Percentiles rank a stretch among this genome's conserved stretches.
Conservation (phyloP, 2,113 vertebrate species). For the Bambusicola thoracicus region DNA sequence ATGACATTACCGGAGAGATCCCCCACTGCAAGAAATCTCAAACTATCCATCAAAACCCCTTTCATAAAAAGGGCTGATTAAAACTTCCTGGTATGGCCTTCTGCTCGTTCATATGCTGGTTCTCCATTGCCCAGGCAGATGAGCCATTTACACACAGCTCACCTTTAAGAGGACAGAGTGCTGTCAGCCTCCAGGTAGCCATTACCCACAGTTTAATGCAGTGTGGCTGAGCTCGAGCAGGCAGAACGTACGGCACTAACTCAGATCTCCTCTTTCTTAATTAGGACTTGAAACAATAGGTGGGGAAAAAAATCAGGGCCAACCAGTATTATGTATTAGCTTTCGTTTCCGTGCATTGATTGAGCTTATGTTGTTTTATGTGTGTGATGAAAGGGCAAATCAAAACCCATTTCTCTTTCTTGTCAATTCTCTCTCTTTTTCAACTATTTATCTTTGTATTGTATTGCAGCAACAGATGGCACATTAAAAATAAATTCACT, state of each 20-base stretch:
- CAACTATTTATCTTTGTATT: conserved; percentile 60
- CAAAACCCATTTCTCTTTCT: conserved; percentile 69
- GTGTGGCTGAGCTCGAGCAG: conserved; percentile 53
- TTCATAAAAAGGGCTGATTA: conserved; percentile 79
- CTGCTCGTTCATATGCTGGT: conserved; percentile 69
- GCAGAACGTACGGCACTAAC: conserved; percentile 62
- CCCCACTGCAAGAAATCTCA: conserved; percentile 53
- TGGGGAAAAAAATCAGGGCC: conserved; percentile 55
- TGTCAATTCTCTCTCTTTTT: conserved; percentile 67
- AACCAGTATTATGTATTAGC: conserved; percentile 76
- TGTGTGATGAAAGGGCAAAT: conserved; percentile 75
- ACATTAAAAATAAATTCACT: conserved; percentile 63
- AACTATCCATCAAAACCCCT: conserved; percentile 83
- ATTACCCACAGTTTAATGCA: conserved; percentile 66
- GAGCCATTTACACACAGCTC: not conserved
- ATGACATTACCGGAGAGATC: conserved; percentile 62
- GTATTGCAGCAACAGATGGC: conserved; percentile 61
- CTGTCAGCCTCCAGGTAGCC: conserved; percentile 24
- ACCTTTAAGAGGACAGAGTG: conserved; percentile 62
- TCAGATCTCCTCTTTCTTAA: conserved; percentile 57
- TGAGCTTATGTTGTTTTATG: conserved; percentile 67
- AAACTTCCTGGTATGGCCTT: conserved; percentile 81
- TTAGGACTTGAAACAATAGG: conserved; percentile 74
- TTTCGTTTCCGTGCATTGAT: conserved; percentile 79
- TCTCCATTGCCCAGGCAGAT: conserved; percentile 56